phyloP scores from a whole-genome alignment of 2,797 vertebrate genomes.

The Mus spretus region DNA sequence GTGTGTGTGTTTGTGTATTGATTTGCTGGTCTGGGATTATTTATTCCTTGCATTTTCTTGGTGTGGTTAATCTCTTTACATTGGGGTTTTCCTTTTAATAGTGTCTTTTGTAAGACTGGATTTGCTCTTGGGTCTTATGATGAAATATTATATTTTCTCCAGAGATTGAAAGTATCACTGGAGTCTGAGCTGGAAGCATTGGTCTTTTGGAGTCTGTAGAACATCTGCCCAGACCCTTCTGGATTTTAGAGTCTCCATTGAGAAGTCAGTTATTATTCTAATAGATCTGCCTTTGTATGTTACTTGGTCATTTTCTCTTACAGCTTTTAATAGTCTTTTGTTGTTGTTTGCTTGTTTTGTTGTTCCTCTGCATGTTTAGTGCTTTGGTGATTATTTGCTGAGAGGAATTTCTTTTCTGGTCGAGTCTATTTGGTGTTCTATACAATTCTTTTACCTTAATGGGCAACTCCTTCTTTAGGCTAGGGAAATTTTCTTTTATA shows the following conservation, averaged over 20 bases:
- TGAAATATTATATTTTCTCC: not conserved
- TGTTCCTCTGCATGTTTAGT: not conserved
- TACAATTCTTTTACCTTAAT: not conserved
- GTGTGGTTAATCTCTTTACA: not conserved
- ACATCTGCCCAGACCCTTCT: not conserved
- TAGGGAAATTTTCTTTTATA: not conserved
- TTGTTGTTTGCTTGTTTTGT: not conserved
- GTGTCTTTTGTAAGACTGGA: not conserved
- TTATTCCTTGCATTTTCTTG: not conserved
- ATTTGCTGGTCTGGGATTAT: not conserved
- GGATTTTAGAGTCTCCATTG: not conserved
- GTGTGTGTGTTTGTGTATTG: too few relatives aligned
- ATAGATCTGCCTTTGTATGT: not conserved
- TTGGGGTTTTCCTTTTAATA: not conserved
- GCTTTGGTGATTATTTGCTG: not conserved
- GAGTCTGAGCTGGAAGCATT: not conserved
- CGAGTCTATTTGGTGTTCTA: not conserved
- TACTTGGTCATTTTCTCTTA: not conserved
- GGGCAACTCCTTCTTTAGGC: not conserved
- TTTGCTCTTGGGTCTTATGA: not conserved
- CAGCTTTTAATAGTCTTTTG: not conserved
- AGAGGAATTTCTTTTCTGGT: not conserved
- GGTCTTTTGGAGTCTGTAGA: not conserved
- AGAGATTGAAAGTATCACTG: not conserved
- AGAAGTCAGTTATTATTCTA: not conserved